Evolutionary conservation across 64 coral and sea anemone species (phyloP).

Genomic region (Catalaphyllia jardinei): DNA sequence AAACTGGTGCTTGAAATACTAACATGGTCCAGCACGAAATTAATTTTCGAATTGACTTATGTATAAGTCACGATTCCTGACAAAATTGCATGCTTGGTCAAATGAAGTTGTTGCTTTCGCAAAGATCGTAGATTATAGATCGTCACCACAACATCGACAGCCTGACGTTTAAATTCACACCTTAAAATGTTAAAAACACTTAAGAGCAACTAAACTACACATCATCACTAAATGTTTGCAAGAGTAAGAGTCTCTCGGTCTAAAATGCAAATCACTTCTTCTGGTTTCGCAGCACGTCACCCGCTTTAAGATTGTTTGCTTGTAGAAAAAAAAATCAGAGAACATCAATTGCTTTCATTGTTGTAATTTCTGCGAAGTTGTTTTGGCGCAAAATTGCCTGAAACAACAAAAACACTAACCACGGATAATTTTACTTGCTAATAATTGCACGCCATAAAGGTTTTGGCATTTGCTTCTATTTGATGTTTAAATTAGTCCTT

Average conservation of each 20-base stretch:
- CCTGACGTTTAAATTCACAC: too few species aligned
- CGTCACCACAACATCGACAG: too few species aligned
- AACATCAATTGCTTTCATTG: not conserved
- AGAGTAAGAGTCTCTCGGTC: not conserved
- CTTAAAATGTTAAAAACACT: not conserved
- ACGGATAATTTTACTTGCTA: too few species aligned
- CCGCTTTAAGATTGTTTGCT: not conserved
- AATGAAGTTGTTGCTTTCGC: not conserved
- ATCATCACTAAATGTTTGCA: not conserved
- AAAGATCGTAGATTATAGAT: not conserved
- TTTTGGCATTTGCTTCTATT: too few species aligned
- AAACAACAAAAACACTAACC: too few species aligned
- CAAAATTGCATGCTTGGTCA: not conserved
- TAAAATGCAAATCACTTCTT: conserved; percentile 15
- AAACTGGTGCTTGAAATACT: too few species aligned
- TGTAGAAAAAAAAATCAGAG: not conserved
- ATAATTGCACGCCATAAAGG: too few species aligned
- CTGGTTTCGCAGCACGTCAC: not conserved
- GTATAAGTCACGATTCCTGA: not conserved
- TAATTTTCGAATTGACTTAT: too few species aligned
- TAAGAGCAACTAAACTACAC: not conserved
- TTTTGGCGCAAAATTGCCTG: not conserved
- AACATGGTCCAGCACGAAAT: too few species aligned
- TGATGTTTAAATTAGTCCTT: too few species aligned
- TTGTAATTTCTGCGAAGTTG: not conserved